Percentiles rank a stretch among this genome's conserved stretches.
Conservation (phyloP, 64 coral and sea anemone genomes). For the Actinia equina region DNA sequence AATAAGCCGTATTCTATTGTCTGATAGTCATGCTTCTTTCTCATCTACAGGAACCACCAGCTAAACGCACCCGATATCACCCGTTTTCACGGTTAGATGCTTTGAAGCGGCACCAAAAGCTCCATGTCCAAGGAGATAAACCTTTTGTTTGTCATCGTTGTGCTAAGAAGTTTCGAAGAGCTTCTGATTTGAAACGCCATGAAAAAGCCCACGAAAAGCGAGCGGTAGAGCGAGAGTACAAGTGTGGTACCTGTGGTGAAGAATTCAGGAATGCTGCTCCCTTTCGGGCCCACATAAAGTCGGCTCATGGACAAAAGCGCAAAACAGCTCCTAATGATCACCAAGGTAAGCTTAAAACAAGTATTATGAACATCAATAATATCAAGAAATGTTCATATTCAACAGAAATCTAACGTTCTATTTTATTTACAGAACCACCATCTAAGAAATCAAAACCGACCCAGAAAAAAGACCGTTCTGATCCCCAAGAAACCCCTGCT, state of each 20-base stretch:
- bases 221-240: neutral
- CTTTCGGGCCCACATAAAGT: neutral
- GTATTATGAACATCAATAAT: neutral
- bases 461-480: neutral
- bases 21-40: neutral
- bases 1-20: neutral
- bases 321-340: neutral
- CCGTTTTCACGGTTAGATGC: neutral
- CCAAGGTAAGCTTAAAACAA: neutral
- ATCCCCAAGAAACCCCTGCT: neutral
- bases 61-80: neutral
- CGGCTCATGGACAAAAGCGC: neutral
- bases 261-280: neutral
- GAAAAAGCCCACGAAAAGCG: constrained; percentile 6
- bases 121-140: constrained; percentile 1
- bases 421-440: constrained; percentile 3
- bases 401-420: neutral
- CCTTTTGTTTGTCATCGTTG: neutral
- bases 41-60: neutral
- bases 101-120: neutral
- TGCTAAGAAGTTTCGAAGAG: neutral
- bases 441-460: neutral
- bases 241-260: neutral
- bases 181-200: neutral
- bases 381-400: neutral